Evolutionary conservation across 2,888 invertebrate genomes (phyloP), one percentile per base, ranked within the genome.

Genomic region (Epinotia ramella): DNA sequence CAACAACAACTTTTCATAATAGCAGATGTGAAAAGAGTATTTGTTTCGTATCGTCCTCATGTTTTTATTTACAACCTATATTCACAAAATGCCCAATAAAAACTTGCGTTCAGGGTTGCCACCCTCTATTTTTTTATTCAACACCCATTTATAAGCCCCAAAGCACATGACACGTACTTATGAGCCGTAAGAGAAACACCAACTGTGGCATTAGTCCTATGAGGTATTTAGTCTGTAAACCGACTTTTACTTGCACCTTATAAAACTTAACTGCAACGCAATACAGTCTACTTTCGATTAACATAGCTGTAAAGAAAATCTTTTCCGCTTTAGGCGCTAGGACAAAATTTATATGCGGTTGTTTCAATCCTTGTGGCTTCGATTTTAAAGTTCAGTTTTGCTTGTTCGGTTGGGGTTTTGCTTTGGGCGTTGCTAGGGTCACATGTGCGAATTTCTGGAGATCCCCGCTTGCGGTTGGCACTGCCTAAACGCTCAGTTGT

Each of bases 381-480:
- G 7, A 53, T 5, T 56, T n/a, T 62, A 66, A 56, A 44, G 70
- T 53, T 18, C 7, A 33, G 20, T 4, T 65, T 71, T 16, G 13
- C 16, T n/a, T 66, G 60, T 13, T 44, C 46, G 11, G 56, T 66
- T 40, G n/a, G 6, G 6, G 1, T 11, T 7, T 62, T 28, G 12
- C 9, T 33, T 68, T 75, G 28, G 75, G 64, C 6, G 28, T 20
- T 56, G 9, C 20, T 49, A 69, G 80, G 82, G 90, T 81, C 89
- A 80, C 91, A 91, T 88, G 89, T 91, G 91, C 77, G 85, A 85
- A 84, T 82, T 82, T 83, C 85, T 87, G 85, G 88, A 87, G 84
- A 86, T 84, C 86, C 86, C 84, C 86, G 85, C 89, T 90, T 89
- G 91, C 82, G 91, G 91, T 89, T 80, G 81, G 72, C 80, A 77